Evolutionary conservation across 35 echinoderm and acorn worm species (phyloP), one percentile per base, ranked within the genome.

Genomic region (Amphiura filiformis): DNA sequence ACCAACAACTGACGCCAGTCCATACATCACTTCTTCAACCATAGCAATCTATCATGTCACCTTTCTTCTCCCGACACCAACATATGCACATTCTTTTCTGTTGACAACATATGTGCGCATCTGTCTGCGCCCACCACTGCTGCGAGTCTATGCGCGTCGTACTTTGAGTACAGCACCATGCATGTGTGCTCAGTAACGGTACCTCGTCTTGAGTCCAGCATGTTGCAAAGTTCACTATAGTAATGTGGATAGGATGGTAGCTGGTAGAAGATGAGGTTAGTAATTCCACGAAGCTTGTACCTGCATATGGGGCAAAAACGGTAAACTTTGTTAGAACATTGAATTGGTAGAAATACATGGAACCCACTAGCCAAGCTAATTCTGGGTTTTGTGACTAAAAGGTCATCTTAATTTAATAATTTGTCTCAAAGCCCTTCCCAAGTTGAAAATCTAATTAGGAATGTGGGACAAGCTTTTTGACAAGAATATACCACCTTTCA

Each of bases 221-320:
- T 98, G 81, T 98, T 98, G 78, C 96, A 98, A 1, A 98, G 76
- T 39, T 98, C 96, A 65, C 96, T 98, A 84, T 94, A 98, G 89
- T 92, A 98, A 61, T 98, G 86, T 1, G 96, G 92, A 49, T 98
- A 94, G 17, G 38, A 87, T 23, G 96, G 96, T 30, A 92, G 89
- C 80, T 98, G 96, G 87, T 98, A 98, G 90, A 98, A 98, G 32
- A 98, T 47, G 37, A 98, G 83, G 76, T 98, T 92, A 36, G 78
- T 89, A 26, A 98, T 90, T 1, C 87, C 90, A 18, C 84, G 83
- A 11, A 94, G 26, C 78, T 87, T 94, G 86, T 89, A 92, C 41
- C 96, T 98, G 79, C 47, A 83, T 47, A n/a, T n/a, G n/a, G 13
- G 0, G 52, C 41, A 47, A 57, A 83, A 31, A 49, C 18, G 15